Base-by-base conservation (phyloP, 2,113 vertebrate genomes). In the Phaethon lepturus region DNA sequence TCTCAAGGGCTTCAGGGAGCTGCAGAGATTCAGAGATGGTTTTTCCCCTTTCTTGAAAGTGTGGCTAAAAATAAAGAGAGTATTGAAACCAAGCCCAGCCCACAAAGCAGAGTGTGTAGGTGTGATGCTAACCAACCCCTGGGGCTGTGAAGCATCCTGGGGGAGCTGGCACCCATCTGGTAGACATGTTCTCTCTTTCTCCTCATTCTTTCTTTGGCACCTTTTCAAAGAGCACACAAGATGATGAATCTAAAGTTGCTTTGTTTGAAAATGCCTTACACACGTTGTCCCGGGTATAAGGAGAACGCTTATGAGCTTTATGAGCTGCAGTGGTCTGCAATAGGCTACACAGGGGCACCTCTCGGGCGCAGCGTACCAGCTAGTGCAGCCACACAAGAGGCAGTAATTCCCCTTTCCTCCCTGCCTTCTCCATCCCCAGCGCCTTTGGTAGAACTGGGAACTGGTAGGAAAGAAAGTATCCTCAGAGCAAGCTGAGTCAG, bases 111-210 rank as follows among this genome's bases (percentile, higher is more conserved):
- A 50, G 64, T 77, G 67, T 86, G 96, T 95, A 89, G 93, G 89
- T 94, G 93, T 84, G 93, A 91, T 89, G 79, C 86, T 94, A 86
- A 95, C 78, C 78, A 83, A 53, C 75, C 88, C 94, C 95, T 83
- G 59, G 59, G 88, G 72, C 88, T 88, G 66, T 40, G 86, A 59
- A 79, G 67, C 16, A 0, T 52, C 86, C 79, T 62, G 44, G 49
- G 58, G 67, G 79, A 93, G 59, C 86, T 92, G 79, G 63, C 78
- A 85, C 79, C 53, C 71, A 86, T 66, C 93, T 91, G 72, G 86
- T 60, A 94, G 59, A 56, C 58, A 6, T 26, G 6, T 75, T 92
- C 53, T 33, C 31, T 75, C 77, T 78, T 74, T 87, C 87, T 81
- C 25, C 62, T 91, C 60, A 25, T 74, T 95, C 75, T 35, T 75